Conservation (phyloP, 2,113 vertebrate genomes). For the Corydoras maculifer region DNA sequence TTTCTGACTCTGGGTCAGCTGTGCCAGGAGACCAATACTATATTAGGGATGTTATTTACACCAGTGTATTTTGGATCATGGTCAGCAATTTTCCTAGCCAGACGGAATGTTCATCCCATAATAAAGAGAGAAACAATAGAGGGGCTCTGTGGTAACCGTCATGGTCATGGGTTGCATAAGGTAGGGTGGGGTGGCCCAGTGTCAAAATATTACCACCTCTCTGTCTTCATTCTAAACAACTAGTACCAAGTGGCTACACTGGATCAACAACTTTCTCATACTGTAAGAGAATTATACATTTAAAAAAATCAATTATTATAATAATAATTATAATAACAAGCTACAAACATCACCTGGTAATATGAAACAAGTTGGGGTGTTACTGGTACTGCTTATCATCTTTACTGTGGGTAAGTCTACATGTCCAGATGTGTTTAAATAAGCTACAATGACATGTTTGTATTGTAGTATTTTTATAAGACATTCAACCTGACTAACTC, state of each 20-base stretch:
- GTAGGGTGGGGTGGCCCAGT: constrained; percentile 30
- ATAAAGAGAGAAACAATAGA: constrained; percentile 47
- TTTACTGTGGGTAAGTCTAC: constrained; percentile 48
- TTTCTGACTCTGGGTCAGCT: too few species aligned
- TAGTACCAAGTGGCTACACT: constrained; percentile 15
- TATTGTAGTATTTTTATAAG: not conserved
- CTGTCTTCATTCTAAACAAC: constrained; percentile 18
- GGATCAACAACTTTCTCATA: not conserved
- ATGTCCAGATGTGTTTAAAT: not conserved
- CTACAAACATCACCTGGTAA: not conserved
- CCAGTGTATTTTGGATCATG: constrained; percentile 25
- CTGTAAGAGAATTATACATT: too few species aligned
- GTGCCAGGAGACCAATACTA: too few species aligned
- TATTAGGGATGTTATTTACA: constrained; percentile 28
- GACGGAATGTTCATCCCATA: constrained; percentile 52
- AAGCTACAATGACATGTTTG: too few species aligned
- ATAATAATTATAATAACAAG: not conserved
- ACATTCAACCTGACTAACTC: not conserved
- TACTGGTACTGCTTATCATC: constrained; percentile 38
- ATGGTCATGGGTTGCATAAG: constrained; percentile 4
- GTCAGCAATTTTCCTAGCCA: constrained; percentile 44
- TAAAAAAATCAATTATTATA: too few species aligned
- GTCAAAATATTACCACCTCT: constrained; percentile 37
- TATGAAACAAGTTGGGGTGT: constrained; percentile 42
- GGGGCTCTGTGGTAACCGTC: constrained; percentile 21